Conservation (phyloP, 2,113 vertebrate genomes). For the Alouatta palliata region DNA sequence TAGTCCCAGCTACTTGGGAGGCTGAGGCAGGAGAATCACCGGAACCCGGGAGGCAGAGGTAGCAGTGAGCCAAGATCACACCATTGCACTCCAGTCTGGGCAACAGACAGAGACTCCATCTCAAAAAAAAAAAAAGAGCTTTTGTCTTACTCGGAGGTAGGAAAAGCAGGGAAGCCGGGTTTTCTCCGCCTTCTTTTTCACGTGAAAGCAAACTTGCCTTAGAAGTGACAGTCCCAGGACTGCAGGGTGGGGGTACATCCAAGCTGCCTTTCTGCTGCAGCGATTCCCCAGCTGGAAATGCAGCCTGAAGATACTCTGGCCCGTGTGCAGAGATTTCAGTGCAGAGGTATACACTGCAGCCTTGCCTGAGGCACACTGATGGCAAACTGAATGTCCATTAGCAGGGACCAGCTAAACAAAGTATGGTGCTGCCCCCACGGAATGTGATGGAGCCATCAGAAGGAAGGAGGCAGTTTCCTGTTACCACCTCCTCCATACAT, state of each 20-base stretch:
- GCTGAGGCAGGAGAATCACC: no score
- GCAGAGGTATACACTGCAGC: background rate
- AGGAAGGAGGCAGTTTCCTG: background rate
- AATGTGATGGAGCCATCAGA: background rate
- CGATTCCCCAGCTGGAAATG: background rate
- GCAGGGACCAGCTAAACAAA: background rate
- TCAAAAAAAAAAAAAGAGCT: no score
- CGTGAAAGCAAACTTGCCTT: background rate
- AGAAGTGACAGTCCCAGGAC: background rate
- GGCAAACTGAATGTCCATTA: background rate
- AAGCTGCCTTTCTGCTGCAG: background rate
- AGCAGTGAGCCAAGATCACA: no score
- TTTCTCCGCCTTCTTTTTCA: background rate
- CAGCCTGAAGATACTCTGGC: background rate
- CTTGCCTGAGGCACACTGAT: background rate
- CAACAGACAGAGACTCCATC: no score
- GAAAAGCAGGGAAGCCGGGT: background rate
- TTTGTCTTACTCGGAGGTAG: background rate
- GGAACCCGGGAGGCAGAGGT: no score
- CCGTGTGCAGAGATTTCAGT: background rate
- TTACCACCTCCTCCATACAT: background rate
- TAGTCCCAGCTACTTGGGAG: no score
- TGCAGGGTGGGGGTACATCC: background rate
- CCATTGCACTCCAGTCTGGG: no score
- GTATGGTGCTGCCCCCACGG: background rate